phyloP scores from a whole-genome alignment of 2,888 invertebrate genomes.

The Perithous albicinctus region DNA sequence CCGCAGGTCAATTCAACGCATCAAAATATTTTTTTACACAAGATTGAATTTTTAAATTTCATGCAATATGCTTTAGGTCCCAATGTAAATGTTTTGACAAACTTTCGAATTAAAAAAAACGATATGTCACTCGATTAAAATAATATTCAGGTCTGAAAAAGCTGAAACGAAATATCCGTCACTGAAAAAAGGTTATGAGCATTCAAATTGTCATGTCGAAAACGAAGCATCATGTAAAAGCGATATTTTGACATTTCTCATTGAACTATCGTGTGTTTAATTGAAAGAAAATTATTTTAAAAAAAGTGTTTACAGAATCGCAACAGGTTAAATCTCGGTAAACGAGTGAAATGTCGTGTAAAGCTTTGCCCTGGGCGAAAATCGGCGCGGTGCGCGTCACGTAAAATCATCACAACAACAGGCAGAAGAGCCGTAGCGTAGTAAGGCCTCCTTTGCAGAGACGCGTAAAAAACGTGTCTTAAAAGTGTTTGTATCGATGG shows the following conservation, averaged over 20 bases:
- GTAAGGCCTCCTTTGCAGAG: neutral
- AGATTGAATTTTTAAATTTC: too few relatives aligned
- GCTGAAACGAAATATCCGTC: too few relatives aligned
- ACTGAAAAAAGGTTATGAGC: constrained; percentile 3
- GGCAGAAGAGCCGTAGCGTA: constrained; percentile 23
- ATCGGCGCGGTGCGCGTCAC: constrained; percentile 76
- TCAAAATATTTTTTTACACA: too few relatives aligned
- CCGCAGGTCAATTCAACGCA: too few relatives aligned
- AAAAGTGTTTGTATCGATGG: neutral
- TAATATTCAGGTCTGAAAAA: neutral
- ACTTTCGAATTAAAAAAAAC: neutral
- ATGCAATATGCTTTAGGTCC: too few relatives aligned
- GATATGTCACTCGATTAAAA: too few relatives aligned
- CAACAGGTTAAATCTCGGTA: constrained; percentile 32
- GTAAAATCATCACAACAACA: constrained; percentile 69
- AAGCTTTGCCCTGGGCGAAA: constrained; percentile 61
- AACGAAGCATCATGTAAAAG: neutral
- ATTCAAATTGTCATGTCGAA: neutral
- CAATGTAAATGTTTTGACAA: too few relatives aligned
- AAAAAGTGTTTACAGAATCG: neutral
- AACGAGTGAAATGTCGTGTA: neutral
- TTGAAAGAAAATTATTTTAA: neutral
- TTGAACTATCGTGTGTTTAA: neutral
- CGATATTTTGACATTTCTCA: neutral
- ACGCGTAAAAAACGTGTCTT: neutral